Evolutionary conservation across 2,888 invertebrate species (phyloP), one percentile per base, ranked within the genome.

Genomic region (Calliphora vomitoria): DNA sequence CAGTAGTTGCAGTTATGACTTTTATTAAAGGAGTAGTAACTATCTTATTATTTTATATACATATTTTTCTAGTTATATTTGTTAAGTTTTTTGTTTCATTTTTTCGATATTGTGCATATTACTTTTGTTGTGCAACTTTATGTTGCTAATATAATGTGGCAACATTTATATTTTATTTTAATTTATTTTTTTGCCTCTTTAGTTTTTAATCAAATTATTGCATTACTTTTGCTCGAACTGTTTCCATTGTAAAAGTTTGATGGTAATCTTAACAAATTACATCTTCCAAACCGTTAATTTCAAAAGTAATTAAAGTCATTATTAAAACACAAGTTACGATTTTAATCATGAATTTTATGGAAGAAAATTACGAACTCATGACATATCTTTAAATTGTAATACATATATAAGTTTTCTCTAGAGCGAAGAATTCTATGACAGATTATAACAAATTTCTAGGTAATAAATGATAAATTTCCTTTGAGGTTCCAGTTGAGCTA

Each of bases 181-280:
- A 4, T 3, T 35, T 35, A 0, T 25, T 31, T 71, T 50, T 25
- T 64, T 64, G 41, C n/a, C 53, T 69, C 58, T 85, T 35, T 47
- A 79, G 69, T 41, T 75, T 69, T 75, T 87, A 76, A 87, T 87
- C 71, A 80, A 87, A 84, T 87, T 83, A 79, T 80, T 86, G 60
- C 75, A 69, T 86, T 86, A 69, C 60, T 79, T 86, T 79, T 71
- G 79, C 79, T 79, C 41, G 74, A 86, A 75, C 66, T 74, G 47
- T 75, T 85, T 68, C 53, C 20, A n/a, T 5, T 60, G 41, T 53
- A 64, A 44, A 74, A 31, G 4, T 15, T 75, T 79, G 83, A 86
- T 86, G 58, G 75, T 80, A 83, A 86, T 86, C 86, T 53, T 83
- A 74, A 74, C 74, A 83, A 83, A 83, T 79, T 69, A 75, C 53